Evolutionary conservation across 2,113 vertebrate species (phyloP).

Genomic region (Pseudois nayaur): DNA sequence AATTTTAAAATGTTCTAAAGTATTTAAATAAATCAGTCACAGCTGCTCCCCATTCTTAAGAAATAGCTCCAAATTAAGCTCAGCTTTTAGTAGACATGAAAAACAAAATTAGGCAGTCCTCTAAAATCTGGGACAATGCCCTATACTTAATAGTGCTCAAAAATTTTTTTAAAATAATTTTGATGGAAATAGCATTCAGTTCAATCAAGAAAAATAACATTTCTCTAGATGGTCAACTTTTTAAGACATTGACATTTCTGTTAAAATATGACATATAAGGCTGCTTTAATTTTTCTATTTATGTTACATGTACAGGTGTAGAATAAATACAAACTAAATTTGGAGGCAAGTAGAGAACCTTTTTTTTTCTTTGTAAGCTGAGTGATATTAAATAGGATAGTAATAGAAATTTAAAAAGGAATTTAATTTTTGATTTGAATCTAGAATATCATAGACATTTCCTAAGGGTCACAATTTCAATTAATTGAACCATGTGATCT

Average conservation of each 20-base stretch:
- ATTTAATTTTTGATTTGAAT: not conserved
- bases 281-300: not conserved
- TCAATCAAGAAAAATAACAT: not conserved
- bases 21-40: slow-evolving; percentile 54
- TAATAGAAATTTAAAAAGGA: not conserved
- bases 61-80: slow-evolving; percentile 48
- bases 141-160: not conserved
- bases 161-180: not conserved
- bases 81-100: slow-evolving; percentile 22
- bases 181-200: slow-evolving; percentile 15
- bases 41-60: slow-evolving; percentile 37
- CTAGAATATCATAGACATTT: not conserved
- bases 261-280: not conserved
- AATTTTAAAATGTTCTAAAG: slow-evolving; percentile 45
- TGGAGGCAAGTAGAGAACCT: not conserved
- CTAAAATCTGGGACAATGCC: not conserved
- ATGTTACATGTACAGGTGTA: not conserved
- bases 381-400: not conserved
- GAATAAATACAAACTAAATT: not conserved
- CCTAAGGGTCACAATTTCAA: slow-evolving; percentile 13
- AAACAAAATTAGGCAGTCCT: slow-evolving; percentile 16
- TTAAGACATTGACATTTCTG: not conserved
- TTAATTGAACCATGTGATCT: not conserved
- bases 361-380: not conserved
- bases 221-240: not conserved